Base-by-base conservation (phyloP, 2,113 vertebrate genomes). In the Epinephelus moara region DNA sequence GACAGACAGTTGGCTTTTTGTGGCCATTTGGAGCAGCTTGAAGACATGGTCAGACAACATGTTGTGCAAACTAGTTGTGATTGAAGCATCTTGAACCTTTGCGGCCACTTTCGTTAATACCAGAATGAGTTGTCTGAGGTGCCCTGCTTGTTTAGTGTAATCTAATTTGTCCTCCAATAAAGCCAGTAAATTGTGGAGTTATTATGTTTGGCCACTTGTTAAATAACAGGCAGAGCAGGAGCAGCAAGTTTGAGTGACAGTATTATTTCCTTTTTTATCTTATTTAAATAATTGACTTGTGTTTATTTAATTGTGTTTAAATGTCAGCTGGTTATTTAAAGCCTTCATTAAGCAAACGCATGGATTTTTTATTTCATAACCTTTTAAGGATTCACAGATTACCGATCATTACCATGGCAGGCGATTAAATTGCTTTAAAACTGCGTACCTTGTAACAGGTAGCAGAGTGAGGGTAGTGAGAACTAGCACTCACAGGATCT, bases 401-500 rank as follows among this genome's bases (percentile, higher is more conserved):
- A 21, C 3, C 61, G 57, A 42, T 70, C 14, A 62, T 11, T 40
- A 56, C 66, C 21, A 67, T 18, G 21, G 13, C 69, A 52, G 30
- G 37, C 2, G 12, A 83, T 50, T 67, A 67, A 69, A 72, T 62
- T 18, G 30, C 14, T 61, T 30, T 17, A 74, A 80, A 86, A 67
- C 15, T 5, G 70, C 56, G 47, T n/a, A 18, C 9, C 40, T 53
- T 21, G 61, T 66, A 84, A 82, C 68, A 86, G 78, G 81, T 80
- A 68, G 52, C 7, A 37, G 0, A 64, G 76, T 30, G 75, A 84
- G 30, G 30, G 55, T 12, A 57, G 78, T 50, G 30, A 61, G 67
- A 75, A 64, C 21, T 4, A 9, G 45, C 10, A 13, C 74, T 87
- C 56, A 33, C 52, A 70, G 78, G 62, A 84, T 88, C 79, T 90